A percentile compares a stretch with the other conserved stretches of the same genome.
Conservation (phyloP, 2,797 vertebrate species). For the Nasua narica region DNA sequence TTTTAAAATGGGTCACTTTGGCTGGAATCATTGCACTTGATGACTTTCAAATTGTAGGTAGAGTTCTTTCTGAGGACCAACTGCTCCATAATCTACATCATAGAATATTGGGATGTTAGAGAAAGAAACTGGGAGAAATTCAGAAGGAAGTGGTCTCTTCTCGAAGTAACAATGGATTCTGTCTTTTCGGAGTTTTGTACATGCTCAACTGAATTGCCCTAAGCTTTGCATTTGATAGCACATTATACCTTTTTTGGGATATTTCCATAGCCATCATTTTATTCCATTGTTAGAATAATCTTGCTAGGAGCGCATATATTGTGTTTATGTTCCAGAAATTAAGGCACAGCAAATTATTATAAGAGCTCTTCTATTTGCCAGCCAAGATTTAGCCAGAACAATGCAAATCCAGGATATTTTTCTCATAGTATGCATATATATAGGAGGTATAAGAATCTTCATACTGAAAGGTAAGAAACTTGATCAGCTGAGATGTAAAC, state of each 20-base stretch:
- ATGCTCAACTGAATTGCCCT: background rate
- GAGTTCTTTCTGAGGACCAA: constrained; percentile 24
- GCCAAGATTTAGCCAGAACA: background rate
- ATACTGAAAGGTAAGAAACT: constrained; percentile 35
- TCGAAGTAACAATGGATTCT: background rate
- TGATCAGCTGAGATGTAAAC: background rate
- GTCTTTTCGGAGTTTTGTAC: background rate
- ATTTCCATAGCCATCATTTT: constrained; percentile 1
- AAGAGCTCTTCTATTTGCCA: background rate
- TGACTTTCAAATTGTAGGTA: constrained; percentile 48
- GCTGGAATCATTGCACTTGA: constrained; percentile 35
- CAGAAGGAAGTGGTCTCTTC: background rate
- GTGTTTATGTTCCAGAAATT: background rate
- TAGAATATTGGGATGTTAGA: background rate
- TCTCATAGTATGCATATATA: background rate
- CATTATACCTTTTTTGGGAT: background rate
- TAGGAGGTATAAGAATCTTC: background rate
- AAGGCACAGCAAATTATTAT: background rate
- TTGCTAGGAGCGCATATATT: background rate
- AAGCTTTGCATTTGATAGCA: background rate
- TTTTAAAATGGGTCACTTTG: constrained; percentile 74
- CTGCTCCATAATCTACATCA: background rate
- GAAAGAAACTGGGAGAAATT: background rate
- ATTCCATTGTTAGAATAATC: constrained; percentile 23
- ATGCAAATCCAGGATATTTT: background rate